A percentile compares a stretch with the other conserved stretches of the same genome.
Evolutionary conservation across 2,113 vertebrate species (phyloP).

Genomic region (Solea solea): DNA sequence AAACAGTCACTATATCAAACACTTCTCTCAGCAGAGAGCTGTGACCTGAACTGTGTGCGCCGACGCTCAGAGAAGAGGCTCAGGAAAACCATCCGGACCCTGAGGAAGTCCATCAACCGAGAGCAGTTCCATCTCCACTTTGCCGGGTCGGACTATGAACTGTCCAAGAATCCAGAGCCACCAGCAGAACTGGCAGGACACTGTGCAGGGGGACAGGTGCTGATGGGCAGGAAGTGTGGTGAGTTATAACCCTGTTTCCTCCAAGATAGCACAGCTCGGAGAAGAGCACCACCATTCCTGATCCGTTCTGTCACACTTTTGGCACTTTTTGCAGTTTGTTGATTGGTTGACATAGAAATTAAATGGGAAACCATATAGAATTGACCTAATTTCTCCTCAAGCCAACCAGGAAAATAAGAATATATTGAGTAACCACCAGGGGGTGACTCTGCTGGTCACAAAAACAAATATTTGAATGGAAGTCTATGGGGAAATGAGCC

Average conservation of each 20-base stretch:
- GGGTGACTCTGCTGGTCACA: too few relatives aligned
- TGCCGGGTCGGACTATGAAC: slow-evolving; percentile 85
- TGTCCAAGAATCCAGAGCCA: slow-evolving; percentile 81
- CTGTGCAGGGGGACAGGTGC: slow-evolving; percentile 86
- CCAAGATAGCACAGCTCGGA: too few relatives aligned
- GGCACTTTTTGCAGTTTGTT: too few relatives aligned
- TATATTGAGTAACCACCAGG: too few relatives aligned
- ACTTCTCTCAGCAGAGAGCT: slow-evolving; percentile 86
- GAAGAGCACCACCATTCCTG: too few relatives aligned
- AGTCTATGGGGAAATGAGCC: too few relatives aligned
- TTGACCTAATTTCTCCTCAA: too few relatives aligned
- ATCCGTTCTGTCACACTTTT: too few relatives aligned
- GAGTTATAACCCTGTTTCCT: slow-evolving; percentile 61
- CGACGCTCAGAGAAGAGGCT: slow-evolving; percentile 92
- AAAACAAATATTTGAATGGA: too few relatives aligned
- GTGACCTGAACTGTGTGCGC: slow-evolving; percentile 88
- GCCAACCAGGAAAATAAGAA: too few relatives aligned
- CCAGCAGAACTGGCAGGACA: slow-evolving; percentile 76
- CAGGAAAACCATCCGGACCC: slow-evolving; percentile 89
- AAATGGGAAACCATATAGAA: too few relatives aligned
- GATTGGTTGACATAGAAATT: too few relatives aligned
- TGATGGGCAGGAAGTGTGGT: slow-evolving; percentile 89
- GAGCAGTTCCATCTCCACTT: slow-evolving; percentile 94
- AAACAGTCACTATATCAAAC: slow-evolving; percentile 67
- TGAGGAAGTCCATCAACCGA: slow-evolving; percentile 92